phyloP scores from a whole-genome alignment of 1,140 invertebrate species.

The Oryzaephilus surinamensis region DNA sequence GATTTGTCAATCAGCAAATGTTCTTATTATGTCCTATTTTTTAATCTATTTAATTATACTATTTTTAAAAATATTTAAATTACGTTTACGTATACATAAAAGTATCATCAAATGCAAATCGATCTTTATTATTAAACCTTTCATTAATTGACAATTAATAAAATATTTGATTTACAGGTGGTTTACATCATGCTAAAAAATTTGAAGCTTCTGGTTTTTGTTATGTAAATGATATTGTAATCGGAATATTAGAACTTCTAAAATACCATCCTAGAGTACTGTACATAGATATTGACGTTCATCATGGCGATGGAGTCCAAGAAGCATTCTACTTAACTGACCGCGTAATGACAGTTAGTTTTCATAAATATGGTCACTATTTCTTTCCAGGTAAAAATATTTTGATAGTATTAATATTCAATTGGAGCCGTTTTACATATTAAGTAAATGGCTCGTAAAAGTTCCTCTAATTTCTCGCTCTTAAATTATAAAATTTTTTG shows the following conservation, averaged over 20 bases:
- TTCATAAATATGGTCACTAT: conserved; percentile 98
- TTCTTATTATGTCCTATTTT: too few relatives aligned
- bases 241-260: conserved; percentile 92
- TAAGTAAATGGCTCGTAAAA: too few relatives aligned
- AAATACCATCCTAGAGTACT: conserved; percentile 92
- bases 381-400: conserved; percentile 67
- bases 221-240: conserved; percentile 98
- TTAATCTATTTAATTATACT: too few relatives aligned
- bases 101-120: too few relatives aligned
- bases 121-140: too few relatives aligned
- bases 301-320: conserved; percentile 98
- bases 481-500: too few relatives aligned
- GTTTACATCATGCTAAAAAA: conserved; percentile 98
- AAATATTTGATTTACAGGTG: conserved; percentile 64
- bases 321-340: conserved; percentile 99
- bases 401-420: conserved; percentile 4
- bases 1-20: too few relatives aligned
- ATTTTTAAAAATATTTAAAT: too few relatives aligned
- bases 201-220: conserved; percentile 95
- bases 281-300: conserved; percentile 99
- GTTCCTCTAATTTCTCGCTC: too few relatives aligned
- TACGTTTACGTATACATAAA: too few relatives aligned
- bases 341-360: conserved; percentile 98
- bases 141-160: background rate
- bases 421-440: too few relatives aligned